A percentile compares a stretch with the other conserved stretches of the same genome.
Conservation (phyloP, 1,140 invertebrate genomes). For the Harpegnathos saltator region DNA sequence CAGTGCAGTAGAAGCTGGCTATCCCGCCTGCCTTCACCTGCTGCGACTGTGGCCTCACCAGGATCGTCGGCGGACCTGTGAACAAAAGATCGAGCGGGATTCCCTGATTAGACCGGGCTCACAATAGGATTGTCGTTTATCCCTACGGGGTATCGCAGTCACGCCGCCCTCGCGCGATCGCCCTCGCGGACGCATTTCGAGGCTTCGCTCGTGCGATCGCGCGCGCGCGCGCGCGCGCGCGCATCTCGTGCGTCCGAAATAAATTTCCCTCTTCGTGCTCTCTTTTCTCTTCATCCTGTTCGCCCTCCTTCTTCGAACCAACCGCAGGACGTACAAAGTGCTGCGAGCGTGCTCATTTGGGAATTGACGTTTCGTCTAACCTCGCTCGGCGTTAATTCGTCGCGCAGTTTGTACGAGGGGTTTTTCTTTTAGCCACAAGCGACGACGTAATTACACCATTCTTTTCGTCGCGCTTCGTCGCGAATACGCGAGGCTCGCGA, state of each 20-base stretch:
- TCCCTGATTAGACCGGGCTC: slow-evolving; percentile 60
- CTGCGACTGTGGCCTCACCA: slow-evolving; percentile 93
- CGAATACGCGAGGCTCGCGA: too few species aligned
- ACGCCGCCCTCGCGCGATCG: not conserved
- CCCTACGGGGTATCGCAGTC: not conserved
- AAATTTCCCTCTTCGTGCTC: not conserved
- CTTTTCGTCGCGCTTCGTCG: too few species aligned
- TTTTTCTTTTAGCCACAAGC: too few species aligned
- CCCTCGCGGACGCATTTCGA: slow-evolving; percentile 4
- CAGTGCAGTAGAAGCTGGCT: slow-evolving; percentile 97
- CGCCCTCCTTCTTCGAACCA: too few species aligned
- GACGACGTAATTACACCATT: too few species aligned
- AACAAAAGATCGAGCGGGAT: slow-evolving; percentile 78
- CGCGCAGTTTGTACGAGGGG: too few species aligned
- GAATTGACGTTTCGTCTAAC: too few species aligned
- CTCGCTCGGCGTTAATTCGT: too few species aligned
- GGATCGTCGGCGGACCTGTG: slow-evolving; percentile 96
- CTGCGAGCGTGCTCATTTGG: slow-evolving; percentile 15
- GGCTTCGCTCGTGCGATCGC: slow-evolving; percentile 11
- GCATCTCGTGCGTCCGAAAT: not conserved
- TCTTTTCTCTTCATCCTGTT: not conserved
- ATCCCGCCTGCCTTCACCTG: slow-evolving; percentile 95
- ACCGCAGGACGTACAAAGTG: not conserved
- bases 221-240: slow-evolving; percentile 16
- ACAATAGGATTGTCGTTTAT: slow-evolving; percentile 23